These are phyloP conservation scores for Saturnia pavonia DNA, from an alignment of 2,888 invertebrate species.

Conservation along the genomic window DNA sequence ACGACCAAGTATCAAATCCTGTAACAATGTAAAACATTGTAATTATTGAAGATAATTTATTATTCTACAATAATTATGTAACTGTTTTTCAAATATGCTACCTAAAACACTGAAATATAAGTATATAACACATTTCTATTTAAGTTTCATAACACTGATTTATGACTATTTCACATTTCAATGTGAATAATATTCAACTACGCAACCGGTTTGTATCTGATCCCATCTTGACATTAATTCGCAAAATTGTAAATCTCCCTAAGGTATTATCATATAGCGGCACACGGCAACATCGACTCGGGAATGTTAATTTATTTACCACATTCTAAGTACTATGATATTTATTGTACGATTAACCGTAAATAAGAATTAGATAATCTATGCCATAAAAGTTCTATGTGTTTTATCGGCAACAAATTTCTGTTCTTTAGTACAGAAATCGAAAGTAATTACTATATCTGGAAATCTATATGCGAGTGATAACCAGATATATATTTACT, in stretches of 20 bases:
- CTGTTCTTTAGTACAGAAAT: too few species aligned
- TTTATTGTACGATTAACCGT: neutral
- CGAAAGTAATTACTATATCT: too few species aligned
- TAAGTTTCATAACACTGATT: neutral
- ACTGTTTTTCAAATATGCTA: too few species aligned
- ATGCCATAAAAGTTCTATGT: neutral
- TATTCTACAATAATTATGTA: too few species aligned
- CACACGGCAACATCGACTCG: neutral
- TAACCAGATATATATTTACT: too few species aligned
- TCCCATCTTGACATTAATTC: constrained; percentile 14
- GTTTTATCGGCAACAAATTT: neutral
- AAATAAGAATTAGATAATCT: neutral
- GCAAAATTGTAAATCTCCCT: constrained; percentile 4
- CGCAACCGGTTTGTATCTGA: neutral
- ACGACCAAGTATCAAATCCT: too few species aligned
- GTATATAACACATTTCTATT: neutral
- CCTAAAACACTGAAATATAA: too few species aligned
- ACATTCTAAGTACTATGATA: neutral
- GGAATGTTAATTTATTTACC: neutral
- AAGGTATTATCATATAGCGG: constrained; percentile 6
- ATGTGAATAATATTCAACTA: neutral
- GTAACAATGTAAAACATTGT: too few species aligned
- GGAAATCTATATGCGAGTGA: too few species aligned
- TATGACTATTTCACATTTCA: neutral
- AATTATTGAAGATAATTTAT: too few species aligned